Percentiles rank a stretch among this genome's conserved stretches.
These are phyloP conservation scores for Siniperca obscura DNA, from an alignment of 2,797 vertebrate genomes.

Conservation along the genomic window DNA sequence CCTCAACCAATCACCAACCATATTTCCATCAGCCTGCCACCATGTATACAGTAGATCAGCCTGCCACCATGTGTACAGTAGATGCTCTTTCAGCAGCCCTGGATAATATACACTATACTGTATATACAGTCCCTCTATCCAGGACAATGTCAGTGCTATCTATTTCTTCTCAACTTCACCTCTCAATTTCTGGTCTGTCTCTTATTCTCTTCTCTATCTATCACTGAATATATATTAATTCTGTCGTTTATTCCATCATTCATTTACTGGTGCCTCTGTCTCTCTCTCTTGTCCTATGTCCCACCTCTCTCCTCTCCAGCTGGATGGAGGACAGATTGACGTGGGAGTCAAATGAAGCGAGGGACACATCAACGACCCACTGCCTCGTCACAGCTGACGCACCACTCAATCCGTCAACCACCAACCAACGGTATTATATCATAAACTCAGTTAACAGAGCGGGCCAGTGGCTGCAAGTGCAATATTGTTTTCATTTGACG, in stretches of 20 bases:
- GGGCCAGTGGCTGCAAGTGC: constrained; percentile 54
- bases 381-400: constrained; percentile 68
- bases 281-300: neutral
- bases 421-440: constrained; percentile 60
- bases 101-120: neutral
- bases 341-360: constrained; percentile 64
- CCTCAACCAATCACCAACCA: neutral
- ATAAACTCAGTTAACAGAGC: constrained; percentile 70
- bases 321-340: constrained; percentile 61
- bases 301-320: constrained; percentile 33
- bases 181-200: neutral
- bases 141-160: constrained; percentile 3
- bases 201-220: neutral
- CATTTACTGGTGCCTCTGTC: constrained; percentile 1
- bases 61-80: neutral
- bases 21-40: neutral
- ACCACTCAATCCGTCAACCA: constrained; percentile 76
- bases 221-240: neutral
- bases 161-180: neutral
- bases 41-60: neutral
- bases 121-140: neutral
- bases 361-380: constrained; percentile 64
- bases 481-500: constrained; percentile 77
- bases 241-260: constrained; percentile 15
- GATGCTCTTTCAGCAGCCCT: neutral